A percentile compares a stretch with the other conserved stretches of the same genome.
These are phyloP conservation scores for Lepidurus couesii DNA, from an alignment of 1,140 invertebrate genomes.

Conservation along the genomic window DNA sequence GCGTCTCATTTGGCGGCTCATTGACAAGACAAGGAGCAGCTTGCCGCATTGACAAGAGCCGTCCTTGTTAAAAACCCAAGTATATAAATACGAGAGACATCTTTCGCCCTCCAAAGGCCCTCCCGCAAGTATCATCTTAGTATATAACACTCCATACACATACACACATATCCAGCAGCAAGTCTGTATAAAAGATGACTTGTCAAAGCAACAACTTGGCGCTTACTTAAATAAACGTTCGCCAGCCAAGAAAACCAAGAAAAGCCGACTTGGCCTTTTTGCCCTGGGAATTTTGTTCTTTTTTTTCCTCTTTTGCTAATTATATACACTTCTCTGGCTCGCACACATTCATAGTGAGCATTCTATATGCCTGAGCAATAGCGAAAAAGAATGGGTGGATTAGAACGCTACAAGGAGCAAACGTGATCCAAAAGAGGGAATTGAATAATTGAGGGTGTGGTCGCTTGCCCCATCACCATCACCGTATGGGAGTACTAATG, in stretches of 20 bases:
- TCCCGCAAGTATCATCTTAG: background rate
- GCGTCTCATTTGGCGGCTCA: constrained; percentile 20
- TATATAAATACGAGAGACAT: constrained; percentile 9
- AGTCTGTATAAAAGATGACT: background rate
- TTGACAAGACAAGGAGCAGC: constrained; percentile 16
- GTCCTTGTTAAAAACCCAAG: constrained; percentile 1
- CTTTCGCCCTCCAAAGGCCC: background rate
- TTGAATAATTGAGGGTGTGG: constrained; percentile 11
- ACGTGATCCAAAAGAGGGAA: background rate
- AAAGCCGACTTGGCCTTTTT: background rate
- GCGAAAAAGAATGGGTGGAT: background rate
- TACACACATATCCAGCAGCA: background rate
- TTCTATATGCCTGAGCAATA: background rate
- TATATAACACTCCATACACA: background rate
- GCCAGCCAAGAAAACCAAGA: background rate
- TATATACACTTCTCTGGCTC: background rate
- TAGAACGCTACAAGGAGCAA: background rate
- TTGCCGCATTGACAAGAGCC: constrained; percentile 2
- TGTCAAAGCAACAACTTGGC: background rate
- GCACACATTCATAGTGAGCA: background rate
- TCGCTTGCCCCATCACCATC: background rate
- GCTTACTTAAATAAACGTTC: constrained; percentile 3
- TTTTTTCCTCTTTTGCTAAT: no score
- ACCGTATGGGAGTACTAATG: background rate
- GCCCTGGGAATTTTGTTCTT: no score